Percentiles rank a stretch among this genome's conserved stretches.
Conservation (phyloP, 2,113 vertebrate genomes). For the Mastomys coucha region DNA sequence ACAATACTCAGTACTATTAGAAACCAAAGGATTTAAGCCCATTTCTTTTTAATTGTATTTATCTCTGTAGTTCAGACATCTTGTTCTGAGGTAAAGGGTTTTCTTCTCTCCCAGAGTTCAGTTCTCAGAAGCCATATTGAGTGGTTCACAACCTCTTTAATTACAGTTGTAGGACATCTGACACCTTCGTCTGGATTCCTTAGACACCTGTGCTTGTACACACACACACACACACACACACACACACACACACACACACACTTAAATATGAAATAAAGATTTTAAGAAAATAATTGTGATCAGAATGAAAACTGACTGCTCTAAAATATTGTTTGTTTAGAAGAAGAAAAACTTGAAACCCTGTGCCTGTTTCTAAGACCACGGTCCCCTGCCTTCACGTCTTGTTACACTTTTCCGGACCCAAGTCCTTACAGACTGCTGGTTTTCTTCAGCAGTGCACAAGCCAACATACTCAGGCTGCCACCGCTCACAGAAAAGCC, state of each 20-base stretch:
- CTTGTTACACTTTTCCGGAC: not conserved
- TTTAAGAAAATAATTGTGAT: not conserved
- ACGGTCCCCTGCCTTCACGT: fast-evolving
- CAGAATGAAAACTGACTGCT: not conserved
- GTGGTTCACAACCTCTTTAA: not conserved
- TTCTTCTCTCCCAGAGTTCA: not conserved
- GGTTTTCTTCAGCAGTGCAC: not conserved
- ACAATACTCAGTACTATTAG: not conserved
- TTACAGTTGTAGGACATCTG: not conserved
- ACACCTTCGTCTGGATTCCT: not conserved
- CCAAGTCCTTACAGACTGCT: not conserved
- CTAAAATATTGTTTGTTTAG: not conserved
- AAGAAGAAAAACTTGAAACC: not conserved
- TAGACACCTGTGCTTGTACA: not conserved
- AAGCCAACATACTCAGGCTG: not conserved
- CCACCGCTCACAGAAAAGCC: not conserved
- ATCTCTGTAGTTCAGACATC: not conserved
- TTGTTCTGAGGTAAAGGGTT: not conserved
- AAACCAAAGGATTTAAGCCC: not conserved
- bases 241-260: not conserved
- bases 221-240: not conserved
- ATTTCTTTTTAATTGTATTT: not conserved
- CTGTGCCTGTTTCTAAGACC: not conserved
- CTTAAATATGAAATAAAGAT: not conserved
- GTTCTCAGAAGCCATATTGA: not conserved